These are phyloP conservation scores for Alauda arvensis DNA, from an alignment of 2,797 vertebrate species.

Conservation along the genomic window DNA sequence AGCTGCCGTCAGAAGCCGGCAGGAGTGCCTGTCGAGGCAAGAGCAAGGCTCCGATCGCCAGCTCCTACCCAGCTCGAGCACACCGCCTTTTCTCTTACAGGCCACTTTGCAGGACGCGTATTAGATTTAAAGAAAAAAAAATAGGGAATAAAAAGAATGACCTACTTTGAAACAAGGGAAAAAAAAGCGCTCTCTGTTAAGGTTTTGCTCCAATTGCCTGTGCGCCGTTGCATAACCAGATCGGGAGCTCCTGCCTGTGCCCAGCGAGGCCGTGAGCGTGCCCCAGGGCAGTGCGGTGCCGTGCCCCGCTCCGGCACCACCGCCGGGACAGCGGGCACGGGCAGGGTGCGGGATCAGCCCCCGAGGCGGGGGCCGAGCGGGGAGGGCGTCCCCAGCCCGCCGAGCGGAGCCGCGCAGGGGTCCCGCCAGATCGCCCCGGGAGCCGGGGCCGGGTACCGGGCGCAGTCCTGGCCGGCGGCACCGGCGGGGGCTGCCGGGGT, in stretches of 20 bases:
- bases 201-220: slow-evolving; percentile 68
- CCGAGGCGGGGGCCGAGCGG: too few species aligned
- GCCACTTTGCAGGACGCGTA: slow-evolving; percentile 57
- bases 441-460: neutral
- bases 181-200: slow-evolving; percentile 32
- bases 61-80: neutral
- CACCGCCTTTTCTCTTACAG: neutral
- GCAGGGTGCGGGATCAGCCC: neutral
- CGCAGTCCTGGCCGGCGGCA: neutral
- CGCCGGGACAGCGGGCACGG: neutral
- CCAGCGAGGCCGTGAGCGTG: neutral
- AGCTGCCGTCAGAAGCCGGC: neutral
- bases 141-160: slow-evolving; percentile 68
- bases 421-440: neutral
- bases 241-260: slow-evolving; percentile 7
- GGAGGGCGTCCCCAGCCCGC: neutral
- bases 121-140: neutral
- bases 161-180: slow-evolving; percentile 58
- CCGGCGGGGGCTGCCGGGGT: neutral
- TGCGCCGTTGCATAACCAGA: slow-evolving; percentile 63
- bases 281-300: neutral
- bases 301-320: neutral
- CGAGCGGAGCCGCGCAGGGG: neutral
- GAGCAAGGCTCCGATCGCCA: neutral
- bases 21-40: neutral